These are phyloP conservation scores for Dreissena polymorpha DNA, from an alignment of 1,140 invertebrate genomes.

Conservation along the genomic window DNA sequence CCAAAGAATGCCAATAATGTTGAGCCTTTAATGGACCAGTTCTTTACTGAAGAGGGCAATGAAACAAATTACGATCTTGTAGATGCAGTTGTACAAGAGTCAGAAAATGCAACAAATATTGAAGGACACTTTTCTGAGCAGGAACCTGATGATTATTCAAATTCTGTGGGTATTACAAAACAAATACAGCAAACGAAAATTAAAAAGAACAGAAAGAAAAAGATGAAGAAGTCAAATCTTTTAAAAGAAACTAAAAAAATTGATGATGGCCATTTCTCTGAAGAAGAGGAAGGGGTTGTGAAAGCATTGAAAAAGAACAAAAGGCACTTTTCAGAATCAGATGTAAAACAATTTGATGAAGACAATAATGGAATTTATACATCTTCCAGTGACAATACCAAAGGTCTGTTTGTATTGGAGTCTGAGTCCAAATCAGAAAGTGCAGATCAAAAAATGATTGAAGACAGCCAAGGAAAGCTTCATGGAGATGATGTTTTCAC, in stretches of 20 bases:
- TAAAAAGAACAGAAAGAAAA: background rate
- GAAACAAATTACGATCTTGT: constrained; percentile 23
- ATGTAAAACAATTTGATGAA: constrained; percentile 13
- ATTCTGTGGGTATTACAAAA: no score
- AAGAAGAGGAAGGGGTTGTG: constrained; percentile 4
- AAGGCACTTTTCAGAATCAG: constrained; percentile 43
- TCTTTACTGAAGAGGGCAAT: constrained; percentile 23
- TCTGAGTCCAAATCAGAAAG: constrained; percentile 10
- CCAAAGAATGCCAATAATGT: background rate
- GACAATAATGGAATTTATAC: background rate
- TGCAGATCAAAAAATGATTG: background rate
- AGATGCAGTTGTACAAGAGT: constrained; percentile 19
- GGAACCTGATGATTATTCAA: constrained; percentile 11
- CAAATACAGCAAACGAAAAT: background rate
- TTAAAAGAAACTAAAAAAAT: background rate
- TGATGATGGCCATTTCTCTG: background rate
- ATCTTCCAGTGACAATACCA: constrained; percentile 18
- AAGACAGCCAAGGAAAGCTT: background rate
- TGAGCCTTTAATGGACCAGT: constrained; percentile 8
- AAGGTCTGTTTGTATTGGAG: constrained; percentile 43
- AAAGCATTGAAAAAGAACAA: constrained; percentile 9
- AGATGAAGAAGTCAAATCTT: background rate
- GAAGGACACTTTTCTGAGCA: constrained; percentile 52
- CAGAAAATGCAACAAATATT: background rate
- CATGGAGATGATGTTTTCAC: background rate